Percentiles rank a stretch among this genome's conserved stretches.
phyloP scores from a whole-genome alignment of 2,888 invertebrate species.

The Xestoiulus laeticollis region DNA sequence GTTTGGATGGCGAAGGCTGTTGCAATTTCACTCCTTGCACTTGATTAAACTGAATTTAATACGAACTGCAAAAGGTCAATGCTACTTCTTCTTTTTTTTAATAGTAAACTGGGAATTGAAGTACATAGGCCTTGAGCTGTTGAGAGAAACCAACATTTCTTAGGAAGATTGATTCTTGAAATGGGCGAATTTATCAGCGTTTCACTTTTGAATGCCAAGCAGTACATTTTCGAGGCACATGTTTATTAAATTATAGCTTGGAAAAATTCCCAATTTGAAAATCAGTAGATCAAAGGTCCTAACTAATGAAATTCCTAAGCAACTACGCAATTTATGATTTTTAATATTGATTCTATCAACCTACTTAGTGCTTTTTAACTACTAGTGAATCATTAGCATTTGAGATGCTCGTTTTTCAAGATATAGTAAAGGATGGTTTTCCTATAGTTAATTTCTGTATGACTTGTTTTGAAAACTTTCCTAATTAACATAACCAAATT shows the following conservation, averaged over 20 bases:
- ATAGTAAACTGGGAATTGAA: background rate
- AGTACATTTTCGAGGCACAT: background rate
- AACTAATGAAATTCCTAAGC: background rate
- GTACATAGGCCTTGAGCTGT: background rate
- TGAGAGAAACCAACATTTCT: conserved; percentile 16
- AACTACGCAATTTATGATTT: background rate
- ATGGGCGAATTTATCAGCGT: conserved; percentile 1
- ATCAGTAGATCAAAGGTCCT: background rate
- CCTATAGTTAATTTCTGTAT: too few relatives aligned
- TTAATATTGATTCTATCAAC: background rate
- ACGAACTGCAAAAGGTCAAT: conserved; percentile 1
- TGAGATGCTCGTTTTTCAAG: too few relatives aligned
- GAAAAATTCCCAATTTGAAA: background rate
- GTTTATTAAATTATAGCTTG: background rate
- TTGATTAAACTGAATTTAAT: conserved; percentile 39
- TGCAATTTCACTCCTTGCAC: background rate
- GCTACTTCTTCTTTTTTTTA: conserved; percentile 31
- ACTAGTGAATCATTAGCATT: too few relatives aligned
- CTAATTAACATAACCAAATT: too few relatives aligned
- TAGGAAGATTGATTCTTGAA: conserved; percentile 6
- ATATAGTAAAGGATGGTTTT: too few relatives aligned
- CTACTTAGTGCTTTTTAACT: too few relatives aligned
- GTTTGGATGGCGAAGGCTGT: background rate
- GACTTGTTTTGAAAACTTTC: too few relatives aligned
- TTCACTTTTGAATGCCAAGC: background rate